phyloP scores from a whole-genome alignment of 2,888 invertebrate species.

The Abscondita cerata region DNA sequence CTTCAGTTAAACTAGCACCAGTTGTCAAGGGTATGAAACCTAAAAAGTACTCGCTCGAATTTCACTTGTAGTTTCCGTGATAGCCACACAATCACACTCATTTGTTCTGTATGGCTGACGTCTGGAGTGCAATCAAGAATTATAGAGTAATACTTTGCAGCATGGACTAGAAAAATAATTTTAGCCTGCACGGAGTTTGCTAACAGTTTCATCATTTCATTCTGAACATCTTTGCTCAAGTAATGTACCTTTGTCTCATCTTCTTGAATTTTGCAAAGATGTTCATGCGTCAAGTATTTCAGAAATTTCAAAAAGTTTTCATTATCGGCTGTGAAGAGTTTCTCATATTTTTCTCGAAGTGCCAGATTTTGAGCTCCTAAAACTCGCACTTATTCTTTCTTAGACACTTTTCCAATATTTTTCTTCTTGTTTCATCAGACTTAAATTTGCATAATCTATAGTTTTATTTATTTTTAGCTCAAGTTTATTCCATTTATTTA shows the following conservation, averaged over 20 bases:
- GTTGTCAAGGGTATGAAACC: neutral
- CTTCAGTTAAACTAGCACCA: neutral
- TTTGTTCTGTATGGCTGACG: conserved; percentile 7
- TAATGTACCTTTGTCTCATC: no score
- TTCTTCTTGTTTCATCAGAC: no score
- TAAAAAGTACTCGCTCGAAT: neutral
- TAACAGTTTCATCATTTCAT: neutral
- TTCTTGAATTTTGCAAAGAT: neutral
- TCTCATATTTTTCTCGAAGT: neutral
- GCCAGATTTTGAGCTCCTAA: conserved; percentile 1
- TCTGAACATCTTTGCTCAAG: no score
- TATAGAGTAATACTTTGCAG: neutral
- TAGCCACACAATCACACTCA: conserved; percentile 13
- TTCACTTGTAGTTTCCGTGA: neutral
- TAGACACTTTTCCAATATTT: no score
- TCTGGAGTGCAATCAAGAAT: conserved; percentile 9
- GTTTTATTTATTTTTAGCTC: no score
- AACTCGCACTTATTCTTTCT: neutral
- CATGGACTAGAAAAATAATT: neutral
- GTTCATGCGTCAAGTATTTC: neutral
- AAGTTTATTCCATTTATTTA: no score
- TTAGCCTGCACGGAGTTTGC: neutral
- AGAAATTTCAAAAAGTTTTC: neutral
- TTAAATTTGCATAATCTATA: no score
- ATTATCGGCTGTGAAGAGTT: neutral